Conservation (phyloP, 2,113 vertebrate species). For the Emydocephalus ijimae region DNA sequence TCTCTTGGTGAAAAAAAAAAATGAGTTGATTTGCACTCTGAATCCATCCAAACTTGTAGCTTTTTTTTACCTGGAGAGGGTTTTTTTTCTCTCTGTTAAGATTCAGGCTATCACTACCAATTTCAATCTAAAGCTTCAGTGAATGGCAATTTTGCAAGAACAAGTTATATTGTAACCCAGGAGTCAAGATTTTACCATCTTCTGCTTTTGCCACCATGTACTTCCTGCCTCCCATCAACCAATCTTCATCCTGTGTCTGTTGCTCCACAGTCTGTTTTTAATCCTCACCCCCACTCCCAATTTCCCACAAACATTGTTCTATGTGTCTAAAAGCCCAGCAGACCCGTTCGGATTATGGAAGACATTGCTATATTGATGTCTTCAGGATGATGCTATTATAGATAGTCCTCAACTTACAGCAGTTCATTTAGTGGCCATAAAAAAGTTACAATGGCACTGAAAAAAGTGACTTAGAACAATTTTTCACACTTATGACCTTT, state of each 20-base stretch:
- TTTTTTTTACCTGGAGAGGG: background rate
- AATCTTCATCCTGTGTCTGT: background rate
- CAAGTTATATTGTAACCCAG: background rate
- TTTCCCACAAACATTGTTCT: background rate
- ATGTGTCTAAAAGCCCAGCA: background rate
- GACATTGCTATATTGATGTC: background rate
- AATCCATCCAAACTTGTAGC: background rate
- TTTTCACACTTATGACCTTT: background rate
- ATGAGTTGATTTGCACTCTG: background rate
- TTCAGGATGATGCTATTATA: background rate
- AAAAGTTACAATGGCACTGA: background rate
- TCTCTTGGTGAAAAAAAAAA: background rate
- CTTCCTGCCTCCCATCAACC: background rate
- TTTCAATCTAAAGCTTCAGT: background rate
- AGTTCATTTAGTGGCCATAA: background rate
- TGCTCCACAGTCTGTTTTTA: background rate
- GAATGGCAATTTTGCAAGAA: background rate
- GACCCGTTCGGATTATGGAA: background rate
- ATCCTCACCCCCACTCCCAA: background rate
- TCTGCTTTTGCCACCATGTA: background rate
- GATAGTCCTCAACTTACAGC: background rate
- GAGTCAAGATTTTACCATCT: background rate
- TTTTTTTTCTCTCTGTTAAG: background rate
- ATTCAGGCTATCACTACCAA: background rate
- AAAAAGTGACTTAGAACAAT: background rate